Conservation (phyloP, 2,797 vertebrate genomes). For the Phoxinus dragarum region DNA sequence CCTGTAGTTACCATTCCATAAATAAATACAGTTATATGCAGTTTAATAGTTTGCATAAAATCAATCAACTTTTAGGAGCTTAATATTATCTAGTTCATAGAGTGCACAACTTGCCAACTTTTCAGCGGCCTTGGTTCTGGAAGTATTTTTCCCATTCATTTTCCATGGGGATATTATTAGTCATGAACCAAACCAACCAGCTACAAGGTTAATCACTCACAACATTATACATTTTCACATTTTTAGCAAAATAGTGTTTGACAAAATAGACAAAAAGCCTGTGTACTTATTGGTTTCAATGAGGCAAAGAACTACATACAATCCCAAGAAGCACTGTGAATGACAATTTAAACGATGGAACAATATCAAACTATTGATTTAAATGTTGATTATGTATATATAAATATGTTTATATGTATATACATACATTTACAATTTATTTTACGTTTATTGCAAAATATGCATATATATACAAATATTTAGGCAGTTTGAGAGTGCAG, state of each 20-base stretch:
- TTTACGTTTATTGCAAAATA: slow-evolving; percentile 1
- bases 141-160: background rate
- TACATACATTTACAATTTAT: background rate
- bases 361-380: background rate
- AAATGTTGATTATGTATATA: background rate
- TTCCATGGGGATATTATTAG: background rate
- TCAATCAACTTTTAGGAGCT: background rate
- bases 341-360: background rate
- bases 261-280: background rate
- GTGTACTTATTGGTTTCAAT: background rate
- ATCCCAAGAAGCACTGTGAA: background rate
- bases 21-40: background rate
- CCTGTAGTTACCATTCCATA: background rate
- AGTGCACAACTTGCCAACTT: background rate
- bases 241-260: background rate
- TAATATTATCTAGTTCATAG: background rate
- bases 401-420: background rate
- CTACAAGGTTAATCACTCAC: too few relatives aligned
- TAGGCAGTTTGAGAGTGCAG: background rate
- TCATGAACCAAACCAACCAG: background rate
- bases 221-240: background rate
- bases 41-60: background rate
- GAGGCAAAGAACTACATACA: slow-evolving; percentile 6
- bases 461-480: background rate
- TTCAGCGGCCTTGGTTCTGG: background rate